phyloP scores from a whole-genome alignment of 2,113 vertebrate genomes.

The Cathartes aura region DNA sequence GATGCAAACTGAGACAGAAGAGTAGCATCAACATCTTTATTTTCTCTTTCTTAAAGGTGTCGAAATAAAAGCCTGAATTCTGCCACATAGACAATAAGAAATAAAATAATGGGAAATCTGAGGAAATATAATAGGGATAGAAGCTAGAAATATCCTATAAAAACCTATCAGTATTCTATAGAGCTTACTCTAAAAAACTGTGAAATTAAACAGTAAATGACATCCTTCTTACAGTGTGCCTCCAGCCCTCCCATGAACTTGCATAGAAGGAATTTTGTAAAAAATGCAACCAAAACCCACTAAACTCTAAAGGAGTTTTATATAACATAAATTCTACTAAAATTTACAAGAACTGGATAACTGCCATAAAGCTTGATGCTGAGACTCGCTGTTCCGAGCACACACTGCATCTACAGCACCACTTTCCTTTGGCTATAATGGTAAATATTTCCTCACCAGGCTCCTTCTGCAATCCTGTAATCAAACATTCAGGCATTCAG shows the following conservation, averaged over 20 bases:
- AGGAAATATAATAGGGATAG: not conserved
- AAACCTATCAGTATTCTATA: not conserved
- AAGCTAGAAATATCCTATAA: not conserved
- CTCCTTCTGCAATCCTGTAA: not conserved
- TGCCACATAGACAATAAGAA: not conserved
- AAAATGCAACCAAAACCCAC: not conserved
- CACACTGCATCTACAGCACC: not conserved
- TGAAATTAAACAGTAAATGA: not conserved
- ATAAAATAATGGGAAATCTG: not conserved
- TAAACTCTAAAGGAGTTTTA: not conserved
- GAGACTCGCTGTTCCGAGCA: not conserved
- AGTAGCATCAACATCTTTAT: not conserved
- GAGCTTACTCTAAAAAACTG: not conserved
- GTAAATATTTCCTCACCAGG: not conserved
- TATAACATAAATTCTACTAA: not conserved
- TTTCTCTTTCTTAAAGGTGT: not conserved
- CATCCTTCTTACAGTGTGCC: not conserved
- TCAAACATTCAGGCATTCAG: fast-evolving
- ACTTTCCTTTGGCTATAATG: not conserved
- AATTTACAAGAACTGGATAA: not conserved
- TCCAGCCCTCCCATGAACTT: not conserved
- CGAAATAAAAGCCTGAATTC: not conserved
- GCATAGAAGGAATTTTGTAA: not conserved
- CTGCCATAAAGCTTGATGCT: not conserved
- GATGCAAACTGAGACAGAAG: not conserved